Evolutionary conservation across 2,797 vertebrate species (phyloP).

Genomic region (Otolemur crassicaudatus): DNA sequence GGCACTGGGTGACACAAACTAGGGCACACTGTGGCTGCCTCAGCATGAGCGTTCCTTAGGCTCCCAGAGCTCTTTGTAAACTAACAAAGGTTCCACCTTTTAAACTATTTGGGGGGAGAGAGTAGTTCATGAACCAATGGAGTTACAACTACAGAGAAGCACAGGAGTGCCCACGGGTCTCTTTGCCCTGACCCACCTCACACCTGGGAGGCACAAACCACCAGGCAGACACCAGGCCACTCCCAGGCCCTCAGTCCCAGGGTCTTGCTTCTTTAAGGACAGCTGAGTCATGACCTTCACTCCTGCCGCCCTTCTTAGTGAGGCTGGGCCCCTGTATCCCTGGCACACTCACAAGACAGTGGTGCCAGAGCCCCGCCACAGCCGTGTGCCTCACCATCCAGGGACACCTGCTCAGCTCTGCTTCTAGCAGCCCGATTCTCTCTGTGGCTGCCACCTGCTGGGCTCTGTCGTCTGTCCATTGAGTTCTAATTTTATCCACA

Average conservation of each 20-base stretch:
- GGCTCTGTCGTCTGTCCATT: background rate
- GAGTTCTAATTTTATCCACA: background rate
- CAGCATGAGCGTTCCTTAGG: background rate
- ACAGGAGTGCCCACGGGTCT: background rate
- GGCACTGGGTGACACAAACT: too few relatives aligned
- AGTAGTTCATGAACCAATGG: background rate
- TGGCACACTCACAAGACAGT: background rate
- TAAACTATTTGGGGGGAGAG: too few relatives aligned
- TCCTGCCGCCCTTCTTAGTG: accelerated
- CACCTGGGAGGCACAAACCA: background rate
- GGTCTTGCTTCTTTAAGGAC: background rate
- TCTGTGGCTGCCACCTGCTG: background rate
- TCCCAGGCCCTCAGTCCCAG: background rate
- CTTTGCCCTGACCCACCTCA: background rate
- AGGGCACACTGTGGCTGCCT: background rate
- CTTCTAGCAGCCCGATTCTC: too few relatives aligned
- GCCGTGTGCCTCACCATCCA: background rate
- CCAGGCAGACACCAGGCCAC: background rate
- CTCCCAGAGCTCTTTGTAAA: background rate
- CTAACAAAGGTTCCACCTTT: too few relatives aligned
- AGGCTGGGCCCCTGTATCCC: background rate
- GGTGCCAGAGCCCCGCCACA: background rate
- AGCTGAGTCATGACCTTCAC: background rate
- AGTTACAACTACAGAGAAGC: too few relatives aligned
- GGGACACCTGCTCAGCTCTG: background rate